phyloP scores from a whole-genome alignment of 1,140 invertebrate genomes.

The Ceratina calcarata region DNA sequence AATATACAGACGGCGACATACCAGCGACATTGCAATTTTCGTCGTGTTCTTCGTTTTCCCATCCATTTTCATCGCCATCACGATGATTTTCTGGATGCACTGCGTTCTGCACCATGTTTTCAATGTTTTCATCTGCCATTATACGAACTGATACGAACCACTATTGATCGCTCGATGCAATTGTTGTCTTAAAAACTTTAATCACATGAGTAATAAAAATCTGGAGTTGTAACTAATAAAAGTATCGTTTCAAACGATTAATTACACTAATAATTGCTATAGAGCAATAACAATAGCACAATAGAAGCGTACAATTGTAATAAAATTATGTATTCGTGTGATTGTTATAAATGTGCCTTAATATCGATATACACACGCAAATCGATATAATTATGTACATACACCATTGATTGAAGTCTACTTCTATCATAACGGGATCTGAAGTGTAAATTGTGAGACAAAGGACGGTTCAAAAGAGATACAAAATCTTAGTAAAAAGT shows the following conservation, averaged over 20 bases:
- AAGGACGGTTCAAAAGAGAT: too few relatives aligned
- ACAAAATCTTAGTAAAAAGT: too few relatives aligned
- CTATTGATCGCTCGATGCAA: neutral
- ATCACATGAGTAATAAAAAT: neutral
- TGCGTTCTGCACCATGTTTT: conserved; percentile 69
- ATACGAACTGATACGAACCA: too few relatives aligned
- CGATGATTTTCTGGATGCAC: conserved; percentile 68
- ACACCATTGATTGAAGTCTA: neutral
- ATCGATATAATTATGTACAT: neutral
- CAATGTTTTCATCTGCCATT: conserved; percentile 69
- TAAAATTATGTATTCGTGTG: neutral
- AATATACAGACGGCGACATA: conserved; percentile 49
- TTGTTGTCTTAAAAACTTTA: too few relatives aligned
- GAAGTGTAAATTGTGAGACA: too few relatives aligned
- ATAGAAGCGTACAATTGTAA: neutral
- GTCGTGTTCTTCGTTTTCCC: conserved; percentile 71
- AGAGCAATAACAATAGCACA: neutral
- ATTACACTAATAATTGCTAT: neutral
- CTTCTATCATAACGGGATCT: too few relatives aligned
- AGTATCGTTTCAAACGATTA: neutral
- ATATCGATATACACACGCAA: neutral
- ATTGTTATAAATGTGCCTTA: neutral
- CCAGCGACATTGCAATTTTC: conserved; percentile 75
- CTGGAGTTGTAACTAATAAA: neutral
- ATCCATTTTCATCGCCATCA: conserved; percentile 59